These are phyloP conservation scores for Protobothrops flavoviridis DNA, from an alignment of 2,113 vertebrate genomes.

Conservation along the genomic window DNA sequence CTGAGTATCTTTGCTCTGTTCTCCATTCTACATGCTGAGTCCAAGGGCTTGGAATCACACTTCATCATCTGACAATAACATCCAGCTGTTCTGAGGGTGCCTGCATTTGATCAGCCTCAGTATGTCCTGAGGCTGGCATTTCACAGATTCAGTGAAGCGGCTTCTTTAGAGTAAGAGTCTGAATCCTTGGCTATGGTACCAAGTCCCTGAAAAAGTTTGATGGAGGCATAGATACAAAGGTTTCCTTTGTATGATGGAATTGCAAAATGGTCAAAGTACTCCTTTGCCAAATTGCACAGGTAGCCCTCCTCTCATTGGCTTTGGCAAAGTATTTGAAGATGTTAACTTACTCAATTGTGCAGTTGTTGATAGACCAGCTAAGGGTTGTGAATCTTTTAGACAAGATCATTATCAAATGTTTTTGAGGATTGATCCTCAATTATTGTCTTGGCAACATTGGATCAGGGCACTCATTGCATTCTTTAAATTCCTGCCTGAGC, in stretches of 20 bases:
- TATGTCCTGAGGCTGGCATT: background rate
- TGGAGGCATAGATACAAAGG: background rate
- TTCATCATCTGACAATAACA: background rate
- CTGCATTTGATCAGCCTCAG: background rate
- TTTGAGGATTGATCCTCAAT: background rate
- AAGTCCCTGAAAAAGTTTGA: background rate
- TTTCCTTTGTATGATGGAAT: background rate
- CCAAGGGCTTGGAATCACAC: background rate
- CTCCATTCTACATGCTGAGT: background rate
- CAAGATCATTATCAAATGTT: background rate
- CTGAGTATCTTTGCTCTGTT: background rate
- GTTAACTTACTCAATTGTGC: background rate
- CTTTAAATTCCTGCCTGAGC: background rate
- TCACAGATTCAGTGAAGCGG: background rate
- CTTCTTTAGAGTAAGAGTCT: background rate
- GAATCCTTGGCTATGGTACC: background rate
- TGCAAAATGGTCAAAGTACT: background rate
- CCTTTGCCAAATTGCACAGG: background rate
- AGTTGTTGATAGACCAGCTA: background rate
- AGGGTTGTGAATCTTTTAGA: background rate
- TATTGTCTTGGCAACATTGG: background rate
- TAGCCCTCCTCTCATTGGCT: background rate
- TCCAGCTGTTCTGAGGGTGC: background rate
- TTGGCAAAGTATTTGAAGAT: background rate
- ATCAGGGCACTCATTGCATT: background rate